Conservation (phyloP, 2,888 invertebrate genomes). For the Ecliptopera silaceata region DNA sequence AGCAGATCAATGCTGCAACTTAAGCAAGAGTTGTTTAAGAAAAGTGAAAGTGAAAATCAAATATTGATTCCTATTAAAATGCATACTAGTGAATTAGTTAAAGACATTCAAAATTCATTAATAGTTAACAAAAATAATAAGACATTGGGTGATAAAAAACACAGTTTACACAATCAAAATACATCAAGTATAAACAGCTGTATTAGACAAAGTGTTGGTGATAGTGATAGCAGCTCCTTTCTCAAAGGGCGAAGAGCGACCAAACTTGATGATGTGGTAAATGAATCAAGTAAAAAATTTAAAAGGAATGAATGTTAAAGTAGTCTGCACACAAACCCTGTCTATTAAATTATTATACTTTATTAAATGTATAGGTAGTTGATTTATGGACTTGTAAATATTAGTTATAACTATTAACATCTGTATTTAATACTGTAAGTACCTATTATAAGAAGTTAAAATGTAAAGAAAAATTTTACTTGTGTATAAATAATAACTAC, state of each 20-base stretch:
- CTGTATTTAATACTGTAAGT: conserved; percentile 76
- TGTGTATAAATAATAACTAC: conserved; percentile 63
- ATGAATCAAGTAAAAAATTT: conserved; percentile 75
- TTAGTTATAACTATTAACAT: conserved; percentile 69
- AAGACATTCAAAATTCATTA: conserved; percentile 79
- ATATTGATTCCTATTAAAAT: conserved; percentile 74
- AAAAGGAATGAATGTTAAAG: conserved; percentile 76
- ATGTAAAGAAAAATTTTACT: conserved; percentile 71
- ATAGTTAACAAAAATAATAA: conserved; percentile 78
- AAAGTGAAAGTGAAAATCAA: conserved; percentile 75
- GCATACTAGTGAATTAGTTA: conserved; percentile 72
- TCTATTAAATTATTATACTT: conserved; percentile 77
- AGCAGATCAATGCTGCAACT: conserved; percentile 74
- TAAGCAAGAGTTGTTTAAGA: conserved; percentile 72
- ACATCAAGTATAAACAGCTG: conserved; percentile 70
- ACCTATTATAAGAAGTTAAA: conserved; percentile 74
- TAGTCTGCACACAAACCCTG: conserved; percentile 56
- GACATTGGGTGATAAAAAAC: conserved; percentile 77
- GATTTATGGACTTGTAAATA: conserved; percentile 75
- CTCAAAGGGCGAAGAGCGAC: conserved; percentile 70
- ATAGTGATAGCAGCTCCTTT: conserved; percentile 72
- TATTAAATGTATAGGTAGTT: conserved; percentile 70
- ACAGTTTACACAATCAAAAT: conserved; percentile 78
- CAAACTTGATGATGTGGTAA: conserved; percentile 72
- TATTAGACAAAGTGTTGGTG: conserved; percentile 71